These are phyloP conservation scores for Idaea dimidiata DNA, from an alignment of 2,888 invertebrate species.

Conservation along the genomic window DNA sequence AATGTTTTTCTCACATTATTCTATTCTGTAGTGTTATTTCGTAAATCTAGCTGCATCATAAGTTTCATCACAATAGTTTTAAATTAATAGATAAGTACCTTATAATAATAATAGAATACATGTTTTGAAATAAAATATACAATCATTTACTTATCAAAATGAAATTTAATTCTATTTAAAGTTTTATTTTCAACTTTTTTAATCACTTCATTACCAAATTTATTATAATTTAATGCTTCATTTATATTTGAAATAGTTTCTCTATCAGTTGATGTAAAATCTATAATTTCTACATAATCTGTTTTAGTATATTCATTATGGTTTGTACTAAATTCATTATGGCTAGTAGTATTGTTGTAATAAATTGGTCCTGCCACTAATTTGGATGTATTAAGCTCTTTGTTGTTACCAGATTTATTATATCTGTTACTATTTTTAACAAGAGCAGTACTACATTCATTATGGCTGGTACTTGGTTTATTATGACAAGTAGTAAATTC, in stretches of 20 bases:
- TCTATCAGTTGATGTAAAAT: constrained; percentile 53
- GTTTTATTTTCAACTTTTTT: constrained; percentile 51
- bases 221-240: constrained; percentile 59
- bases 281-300: constrained; percentile 46
- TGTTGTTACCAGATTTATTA: background rate
- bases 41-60: too few species aligned
- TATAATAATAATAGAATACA: background rate
- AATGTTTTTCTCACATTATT: too few species aligned
- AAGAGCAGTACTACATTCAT: background rate
- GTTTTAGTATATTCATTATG: constrained; percentile 6
- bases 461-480: background rate
- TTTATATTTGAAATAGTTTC: constrained; percentile 62
- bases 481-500: background rate
- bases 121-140: background rate
- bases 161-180: constrained; percentile 15
- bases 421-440: background rate
- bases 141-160: background rate
- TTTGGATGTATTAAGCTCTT: background rate
- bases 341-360: background rate
- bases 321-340: constrained; percentile 13
- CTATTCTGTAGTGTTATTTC: too few species aligned
- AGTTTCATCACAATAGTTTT: too few species aligned
- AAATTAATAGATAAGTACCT: background rate
- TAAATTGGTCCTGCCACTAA: background rate
- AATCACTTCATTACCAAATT: constrained; percentile 60